Evolutionary conservation across 2,888 invertebrate species (phyloP).

Genomic region (Cistogaster globosa): DNA sequence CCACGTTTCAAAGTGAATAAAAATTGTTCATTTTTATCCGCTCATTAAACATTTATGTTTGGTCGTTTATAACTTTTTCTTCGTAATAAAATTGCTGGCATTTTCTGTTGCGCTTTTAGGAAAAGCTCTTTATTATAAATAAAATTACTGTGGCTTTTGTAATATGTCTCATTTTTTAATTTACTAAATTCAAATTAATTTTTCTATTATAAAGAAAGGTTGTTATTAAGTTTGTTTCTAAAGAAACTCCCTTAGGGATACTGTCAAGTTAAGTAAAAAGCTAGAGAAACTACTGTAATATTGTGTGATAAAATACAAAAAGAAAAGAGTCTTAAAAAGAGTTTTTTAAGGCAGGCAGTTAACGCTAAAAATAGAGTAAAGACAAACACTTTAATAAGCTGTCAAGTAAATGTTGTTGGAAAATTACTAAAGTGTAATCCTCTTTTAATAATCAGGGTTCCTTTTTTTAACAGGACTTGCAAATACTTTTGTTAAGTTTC

Average conservation of each 20-base stretch:
- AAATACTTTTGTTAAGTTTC: background rate
- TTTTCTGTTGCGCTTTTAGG: background rate
- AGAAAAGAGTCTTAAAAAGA: background rate
- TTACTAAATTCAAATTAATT: background rate
- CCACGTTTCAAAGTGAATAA: conserved; percentile 29
- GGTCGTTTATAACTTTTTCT: background rate
- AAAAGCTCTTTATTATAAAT: conserved; percentile 15
- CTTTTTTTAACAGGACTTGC: background rate
- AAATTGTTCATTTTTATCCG: background rate
- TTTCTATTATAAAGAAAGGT: conserved; percentile 9
- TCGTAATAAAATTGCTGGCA: no score
- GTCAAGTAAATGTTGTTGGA: conserved; percentile 1
- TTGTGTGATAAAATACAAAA: background rate
- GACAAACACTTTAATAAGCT: conserved; percentile 24
- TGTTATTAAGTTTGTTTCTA: conserved; percentile 19
- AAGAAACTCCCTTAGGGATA: conserved; percentile 31
- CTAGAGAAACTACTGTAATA: background rate
- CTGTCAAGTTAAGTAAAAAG: background rate
- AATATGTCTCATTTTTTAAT: background rate
- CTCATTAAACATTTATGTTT: conserved; percentile 29
- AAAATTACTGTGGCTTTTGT: background rate
- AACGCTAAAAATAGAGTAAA: background rate
- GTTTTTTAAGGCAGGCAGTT: background rate
- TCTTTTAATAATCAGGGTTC: no score
- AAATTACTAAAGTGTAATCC: background rate